Base-by-base conservation (phyloP, 1,140 invertebrate genomes). In the Melanaphis sacchari region DNA sequence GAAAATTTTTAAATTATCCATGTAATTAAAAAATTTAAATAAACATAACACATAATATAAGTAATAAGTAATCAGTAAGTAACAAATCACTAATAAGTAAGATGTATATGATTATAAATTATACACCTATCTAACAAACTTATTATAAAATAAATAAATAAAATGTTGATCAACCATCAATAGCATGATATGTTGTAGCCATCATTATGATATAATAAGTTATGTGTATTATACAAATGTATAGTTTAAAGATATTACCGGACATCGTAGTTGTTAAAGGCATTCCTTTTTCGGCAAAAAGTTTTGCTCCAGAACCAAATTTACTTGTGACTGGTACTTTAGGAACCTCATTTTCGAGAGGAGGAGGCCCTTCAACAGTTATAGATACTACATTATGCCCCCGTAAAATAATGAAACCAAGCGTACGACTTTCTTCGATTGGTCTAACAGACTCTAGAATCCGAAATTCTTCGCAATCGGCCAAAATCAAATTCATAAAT, bases 381-480 rank as follows among this genome's bases (percentile, higher is more conserved):
- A 99, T 96, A 0, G 99, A 99, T 2, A 99, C 99, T 93, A 99
- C 98, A 94, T 99, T 99, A 95, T 99, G 99, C 24, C 99, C 99
- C 82, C 99, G 96, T 26, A 99, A 95, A 54, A 99, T 95, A 0
- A 99, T 98, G 95, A 99, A 98, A 36, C 99, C 99, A n/a, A 99
- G 95, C 1, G 98, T 98, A 94, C 99, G 96, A 95, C 99, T 99
- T 94, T 99, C 99, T 95, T 99, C 99, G 94, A 98, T 96, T 26
- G 81, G 91, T 95, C 99, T n/a, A n/a, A n/a, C n/a, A n/a, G 99
- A 99, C 96, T 96, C 96, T 98, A 96, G 95, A 99, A 96, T 96
- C 98, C 99, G 95, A 96, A 99, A 97, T 96, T 99, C 96, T 96
- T 99, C 96, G 97, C 97, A 97, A 96, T 99, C 97, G 95, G 97